Evolutionary conservation across 2,797 vertebrate genomes (phyloP).

Genomic region (Lagorchestes hirsutus): DNA sequence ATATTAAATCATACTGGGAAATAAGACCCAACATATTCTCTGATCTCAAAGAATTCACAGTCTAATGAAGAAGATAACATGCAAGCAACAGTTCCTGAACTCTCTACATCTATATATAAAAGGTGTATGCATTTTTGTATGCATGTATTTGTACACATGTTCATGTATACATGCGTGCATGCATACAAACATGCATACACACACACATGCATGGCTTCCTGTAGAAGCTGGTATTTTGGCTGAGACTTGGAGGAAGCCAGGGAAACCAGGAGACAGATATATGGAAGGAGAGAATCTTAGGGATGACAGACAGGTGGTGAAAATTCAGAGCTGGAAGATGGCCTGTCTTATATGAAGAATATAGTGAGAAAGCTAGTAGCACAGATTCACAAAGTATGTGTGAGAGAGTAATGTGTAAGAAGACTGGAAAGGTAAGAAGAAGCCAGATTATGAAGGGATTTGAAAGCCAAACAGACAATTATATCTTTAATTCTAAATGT

Average conservation of each 20-base stretch:
- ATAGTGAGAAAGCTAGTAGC: not conserved
- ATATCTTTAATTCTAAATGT: not conserved
- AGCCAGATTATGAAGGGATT: not conserved
- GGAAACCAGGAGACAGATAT: not conserved
- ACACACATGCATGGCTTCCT: not conserved
- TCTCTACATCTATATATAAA: not conserved
- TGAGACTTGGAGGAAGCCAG: not conserved
- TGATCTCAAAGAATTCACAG: not conserved
- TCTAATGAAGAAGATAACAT: not conserved
- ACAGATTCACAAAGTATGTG: not conserved
- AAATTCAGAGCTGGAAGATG: not conserved
- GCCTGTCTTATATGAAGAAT: not conserved
- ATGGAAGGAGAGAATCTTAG: not conserved
- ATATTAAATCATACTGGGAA: not conserved
- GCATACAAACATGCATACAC: too few species aligned
- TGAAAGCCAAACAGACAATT: not conserved
- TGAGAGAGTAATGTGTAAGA: not conserved
- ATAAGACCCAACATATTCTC: not conserved
- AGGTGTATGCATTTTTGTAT: too few species aligned
- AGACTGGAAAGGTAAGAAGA: not conserved
- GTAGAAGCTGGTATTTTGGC: not conserved
- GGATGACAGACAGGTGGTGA: not conserved
- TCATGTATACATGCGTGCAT: too few species aligned
- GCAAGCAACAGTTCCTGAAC: not conserved
- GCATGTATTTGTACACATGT: not conserved